phyloP scores from a whole-genome alignment of 2,113 vertebrate species.

The Crotophaga sulcirostris region DNA sequence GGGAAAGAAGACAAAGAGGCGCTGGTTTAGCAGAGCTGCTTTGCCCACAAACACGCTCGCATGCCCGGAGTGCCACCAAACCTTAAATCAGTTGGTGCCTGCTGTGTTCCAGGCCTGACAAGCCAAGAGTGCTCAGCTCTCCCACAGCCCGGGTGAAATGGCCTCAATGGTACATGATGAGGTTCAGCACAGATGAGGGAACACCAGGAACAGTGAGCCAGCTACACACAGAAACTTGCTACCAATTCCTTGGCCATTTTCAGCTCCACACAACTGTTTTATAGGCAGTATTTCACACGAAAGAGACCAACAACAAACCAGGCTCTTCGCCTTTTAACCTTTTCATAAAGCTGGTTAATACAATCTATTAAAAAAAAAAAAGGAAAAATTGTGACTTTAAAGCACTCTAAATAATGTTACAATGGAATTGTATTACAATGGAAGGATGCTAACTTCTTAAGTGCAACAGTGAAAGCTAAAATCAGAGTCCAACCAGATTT shows the following conservation, averaged over 20 bases:
- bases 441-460: neutral
- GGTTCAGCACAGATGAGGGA: no score
- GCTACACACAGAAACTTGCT: neutral
- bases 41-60: neutral
- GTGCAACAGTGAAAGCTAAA: neutral
- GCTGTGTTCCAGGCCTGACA: fast-evolving
- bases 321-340: neutral
- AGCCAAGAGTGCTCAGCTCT: fast-evolving
- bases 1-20: neutral
- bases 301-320: neutral
- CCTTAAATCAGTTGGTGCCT: neutral
- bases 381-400: neutral
- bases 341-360: neutral
- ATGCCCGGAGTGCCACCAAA: neutral
- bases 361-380: no score
- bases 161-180: no score
- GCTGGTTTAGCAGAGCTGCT: neutral
- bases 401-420: neutral
- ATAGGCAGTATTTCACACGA: no score
- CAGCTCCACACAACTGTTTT: neutral
- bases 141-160: neutral
- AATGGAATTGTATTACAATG: neutral
- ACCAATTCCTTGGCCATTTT: neutral
- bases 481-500: neutral
- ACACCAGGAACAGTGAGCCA: fast-evolving